Evolutionary conservation across 2,797 vertebrate genomes (phyloP).

Genomic region (Etheostoma nigrum): DNA sequence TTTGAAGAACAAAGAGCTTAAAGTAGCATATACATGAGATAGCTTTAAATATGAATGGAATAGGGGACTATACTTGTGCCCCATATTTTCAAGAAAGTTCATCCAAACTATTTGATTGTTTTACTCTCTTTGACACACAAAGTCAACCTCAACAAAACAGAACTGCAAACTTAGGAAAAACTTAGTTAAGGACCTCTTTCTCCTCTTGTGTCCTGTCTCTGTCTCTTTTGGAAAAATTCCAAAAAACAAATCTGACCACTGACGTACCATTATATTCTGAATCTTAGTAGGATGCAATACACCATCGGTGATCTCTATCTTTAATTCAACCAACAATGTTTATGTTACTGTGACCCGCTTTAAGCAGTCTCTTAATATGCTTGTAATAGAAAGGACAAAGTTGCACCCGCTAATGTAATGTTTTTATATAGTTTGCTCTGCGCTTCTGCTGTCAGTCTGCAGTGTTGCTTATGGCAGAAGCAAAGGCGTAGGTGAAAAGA

Average conservation of each 20-base stretch:
- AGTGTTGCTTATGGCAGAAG: background rate
- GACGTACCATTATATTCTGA: background rate
- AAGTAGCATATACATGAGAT: background rate
- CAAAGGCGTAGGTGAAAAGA: background rate
- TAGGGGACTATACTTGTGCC: too few relatives aligned
- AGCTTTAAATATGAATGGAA: too few relatives aligned
- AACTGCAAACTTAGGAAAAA: background rate
- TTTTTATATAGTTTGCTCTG: background rate
- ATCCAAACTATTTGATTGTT: too few relatives aligned
- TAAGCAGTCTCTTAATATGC: conserved; percentile 4
- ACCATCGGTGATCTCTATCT: background rate
- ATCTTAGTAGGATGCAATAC: background rate
- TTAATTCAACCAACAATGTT: background rate
- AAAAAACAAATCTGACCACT: background rate
- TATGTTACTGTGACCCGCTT: conserved; percentile 1
- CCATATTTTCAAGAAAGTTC: too few relatives aligned
- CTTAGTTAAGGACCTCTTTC: background rate
- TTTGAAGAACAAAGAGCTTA: background rate
- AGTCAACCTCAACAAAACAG: background rate
- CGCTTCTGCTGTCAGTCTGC: background rate
- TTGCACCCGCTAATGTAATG: background rate
- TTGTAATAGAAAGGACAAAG: conserved; percentile 1
- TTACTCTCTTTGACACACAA: background rate
- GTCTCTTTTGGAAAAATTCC: background rate
- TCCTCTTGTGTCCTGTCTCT: background rate